Conservation (phyloP, 1,140 invertebrate species). For the Harpegnathos saltator region DNA sequence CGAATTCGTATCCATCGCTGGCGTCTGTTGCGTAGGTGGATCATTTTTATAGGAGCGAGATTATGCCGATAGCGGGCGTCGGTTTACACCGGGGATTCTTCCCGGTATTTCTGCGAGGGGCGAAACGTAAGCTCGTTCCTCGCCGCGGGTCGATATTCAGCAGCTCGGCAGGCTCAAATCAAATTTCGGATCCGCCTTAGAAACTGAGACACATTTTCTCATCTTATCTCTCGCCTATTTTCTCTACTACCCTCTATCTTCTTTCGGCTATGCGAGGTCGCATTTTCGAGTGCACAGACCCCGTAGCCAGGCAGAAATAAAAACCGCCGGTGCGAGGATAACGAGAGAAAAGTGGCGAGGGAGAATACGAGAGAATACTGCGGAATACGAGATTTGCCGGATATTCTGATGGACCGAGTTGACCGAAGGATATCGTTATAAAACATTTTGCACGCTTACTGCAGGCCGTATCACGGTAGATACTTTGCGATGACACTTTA, state of each 20-base stretch:
- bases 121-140: conserved; percentile 49
- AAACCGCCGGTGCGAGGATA: conserved; percentile 18
- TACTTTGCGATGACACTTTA: neutral
- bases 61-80: neutral
- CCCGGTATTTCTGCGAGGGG: neutral
- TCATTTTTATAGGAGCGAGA: conserved; percentile 28
- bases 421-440: neutral
- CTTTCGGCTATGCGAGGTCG: conserved; percentile 30
- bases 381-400: conserved; percentile 16
- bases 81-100: conserved; percentile 22
- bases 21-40: conserved; percentile 7
- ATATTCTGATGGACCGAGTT: neutral
- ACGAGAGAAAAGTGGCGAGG: conserved; percentile 27
- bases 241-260: neutral
- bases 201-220: neutral
- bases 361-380: neutral
- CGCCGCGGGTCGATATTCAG: conserved; percentile 51
- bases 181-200: conserved; percentile 44
- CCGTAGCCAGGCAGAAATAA: conserved; percentile 5
- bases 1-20: neutral
- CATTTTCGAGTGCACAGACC: conserved; percentile 43
- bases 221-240: neutral
- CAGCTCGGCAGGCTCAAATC: conserved; percentile 46
- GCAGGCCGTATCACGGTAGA: too few relatives aligned
- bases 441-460: neutral